A percentile compares a stretch with the other conserved stretches of the same genome.
Evolutionary conservation across 2,113 vertebrate species (phyloP).

Genomic region (Morone chrysops): DNA sequence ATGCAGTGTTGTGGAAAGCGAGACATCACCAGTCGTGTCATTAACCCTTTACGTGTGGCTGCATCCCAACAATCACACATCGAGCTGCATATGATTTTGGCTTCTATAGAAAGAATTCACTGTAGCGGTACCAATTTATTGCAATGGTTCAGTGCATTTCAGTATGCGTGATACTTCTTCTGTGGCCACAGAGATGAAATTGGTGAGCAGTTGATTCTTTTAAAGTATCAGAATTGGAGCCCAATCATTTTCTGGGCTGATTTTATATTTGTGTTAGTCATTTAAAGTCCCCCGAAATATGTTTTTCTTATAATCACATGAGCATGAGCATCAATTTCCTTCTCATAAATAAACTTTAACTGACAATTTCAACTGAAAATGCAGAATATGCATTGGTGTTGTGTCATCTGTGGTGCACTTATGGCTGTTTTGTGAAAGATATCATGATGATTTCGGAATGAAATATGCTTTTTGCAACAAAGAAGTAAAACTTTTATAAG

Average conservation of each 20-base stretch:
- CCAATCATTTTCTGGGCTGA: not conserved
- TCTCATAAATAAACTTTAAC: not conserved
- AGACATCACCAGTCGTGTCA: slow-evolving; percentile 43
- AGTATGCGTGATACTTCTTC: not conserved
- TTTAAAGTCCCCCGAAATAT: not conserved
- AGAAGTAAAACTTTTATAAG: no score
- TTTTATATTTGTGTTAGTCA: no score
- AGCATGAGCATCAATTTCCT: not conserved
- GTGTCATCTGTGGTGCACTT: not conserved
- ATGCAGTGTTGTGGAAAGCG: slow-evolving; percentile 50
- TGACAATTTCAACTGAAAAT: not conserved
- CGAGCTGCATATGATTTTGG: slow-evolving; percentile 21
- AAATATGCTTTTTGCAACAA: not conserved
- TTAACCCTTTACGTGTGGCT: slow-evolving; percentile 65
- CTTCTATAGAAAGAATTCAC: not conserved
- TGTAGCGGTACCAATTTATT: slow-evolving; percentile 31
- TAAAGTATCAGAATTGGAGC: not conserved
- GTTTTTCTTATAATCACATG: not conserved
- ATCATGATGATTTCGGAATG: not conserved
- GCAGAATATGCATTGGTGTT: not conserved
- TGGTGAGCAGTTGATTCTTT: not conserved
- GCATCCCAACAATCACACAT: slow-evolving; percentile 17
- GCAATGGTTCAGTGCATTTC: slow-evolving; percentile 2
- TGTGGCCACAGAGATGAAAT: not conserved
- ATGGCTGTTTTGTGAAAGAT: not conserved